phyloP scores from a whole-genome alignment of 2,797 vertebrate genomes.

The Arrhamphus sclerolepis region DNA sequence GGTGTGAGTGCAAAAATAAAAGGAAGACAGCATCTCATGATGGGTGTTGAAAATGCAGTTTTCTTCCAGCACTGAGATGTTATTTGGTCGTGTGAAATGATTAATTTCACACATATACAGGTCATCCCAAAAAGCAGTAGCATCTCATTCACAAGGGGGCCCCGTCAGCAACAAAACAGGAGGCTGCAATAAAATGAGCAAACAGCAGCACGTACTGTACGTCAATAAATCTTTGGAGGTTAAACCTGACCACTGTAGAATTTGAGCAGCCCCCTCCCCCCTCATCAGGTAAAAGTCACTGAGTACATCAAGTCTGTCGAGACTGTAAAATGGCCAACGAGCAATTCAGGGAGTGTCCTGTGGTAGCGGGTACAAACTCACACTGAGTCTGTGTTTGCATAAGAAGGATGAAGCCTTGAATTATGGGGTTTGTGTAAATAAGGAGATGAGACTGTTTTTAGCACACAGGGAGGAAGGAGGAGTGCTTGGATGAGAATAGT shows the following conservation, averaged over 20 bases:
- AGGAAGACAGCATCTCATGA: constrained; percentile 54
- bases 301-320: constrained; percentile 63
- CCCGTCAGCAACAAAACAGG: constrained; percentile 80
- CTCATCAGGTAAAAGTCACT: constrained; percentile 71
- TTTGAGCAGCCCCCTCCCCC: constrained; percentile 52
- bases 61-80: constrained; percentile 60
- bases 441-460: constrained; percentile 78
- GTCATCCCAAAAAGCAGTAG: constrained; percentile 79
- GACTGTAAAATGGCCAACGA: constrained; percentile 45
- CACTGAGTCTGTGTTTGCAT: constrained; percentile 66
- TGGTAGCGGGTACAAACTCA: constrained; percentile 48
- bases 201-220: constrained; percentile 71
- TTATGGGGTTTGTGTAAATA: constrained; percentile 78
- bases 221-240: constrained; percentile 80
- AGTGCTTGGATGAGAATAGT: constrained; percentile 68
- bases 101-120: constrained; percentile 82
- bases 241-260: constrained; percentile 76
- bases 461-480: constrained; percentile 64
- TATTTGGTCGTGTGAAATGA: constrained; percentile 78
- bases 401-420: constrained; percentile 72
- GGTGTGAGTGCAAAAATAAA: constrained; percentile 27
- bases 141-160: constrained; percentile 80
- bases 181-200: constrained; percentile 79
- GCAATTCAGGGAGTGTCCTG: constrained; percentile 58
- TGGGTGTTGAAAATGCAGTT: constrained; percentile 71